Evolutionary conservation across 1,140 invertebrate species (phyloP), one percentile per base, ranked within the genome.

Genomic region (Microplitis demolitor): DNA sequence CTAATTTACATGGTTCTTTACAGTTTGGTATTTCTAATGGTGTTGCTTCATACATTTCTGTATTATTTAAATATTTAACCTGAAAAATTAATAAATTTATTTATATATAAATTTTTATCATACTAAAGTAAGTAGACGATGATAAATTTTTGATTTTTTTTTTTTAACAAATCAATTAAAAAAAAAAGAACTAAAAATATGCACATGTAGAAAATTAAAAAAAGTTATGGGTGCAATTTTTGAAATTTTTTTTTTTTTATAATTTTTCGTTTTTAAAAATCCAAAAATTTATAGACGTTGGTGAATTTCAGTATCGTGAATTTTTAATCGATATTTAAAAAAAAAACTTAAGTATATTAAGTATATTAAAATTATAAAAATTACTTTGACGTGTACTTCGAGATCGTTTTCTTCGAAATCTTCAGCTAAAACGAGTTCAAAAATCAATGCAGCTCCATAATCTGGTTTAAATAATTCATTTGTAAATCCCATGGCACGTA

Each of bases 381-480:
- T 78, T 79, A 90, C 88, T 79, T 88, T 88, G 4, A 90, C 84
- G 82, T 88, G 82, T 5, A 84, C 82, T 74, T 87, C 83, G 60
- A 83, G 83, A 54, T 77, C 80, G 50, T 78, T 83, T 4, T 82
- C 80, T 62, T 81, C 77, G 63, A 79, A 79, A 53, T 78, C 84
- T 4, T 82, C 79, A 70, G 82, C 76, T 62, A 80, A 79, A 11
- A 90, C 90, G 11, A 93, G 78, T 81, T 95, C 92, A 63, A 94
- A 86, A 31, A 91, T 88, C 1, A 95, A 69, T 13, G 90, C 89
- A 1, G 92, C 90, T 1, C 92, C 92, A 82, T 92, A 93, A 53
- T 91, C 90, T 0, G 93, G 93, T 78, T 92, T 90, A 9, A 92
- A 80, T 13, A 87, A 83, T 74, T 90, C 83, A 71, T 91, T 88